Evolutionary conservation across 1,140 invertebrate genomes (phyloP), one percentile per base, ranked within the genome.

Genomic region (Atta texana): DNA sequence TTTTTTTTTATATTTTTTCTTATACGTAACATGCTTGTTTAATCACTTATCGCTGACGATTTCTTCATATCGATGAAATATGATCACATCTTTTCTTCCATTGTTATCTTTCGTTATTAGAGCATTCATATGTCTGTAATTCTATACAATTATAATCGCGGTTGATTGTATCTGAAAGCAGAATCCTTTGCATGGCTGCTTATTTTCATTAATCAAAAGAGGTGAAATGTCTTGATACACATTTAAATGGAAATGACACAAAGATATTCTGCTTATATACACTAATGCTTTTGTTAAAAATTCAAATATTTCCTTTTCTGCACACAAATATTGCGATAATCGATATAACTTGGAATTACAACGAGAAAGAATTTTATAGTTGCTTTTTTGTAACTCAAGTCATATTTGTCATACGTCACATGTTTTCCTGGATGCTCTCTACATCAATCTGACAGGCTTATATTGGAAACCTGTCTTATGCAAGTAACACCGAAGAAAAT

Each of bases 91-190:
- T 12, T 51, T 51, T 24, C 21, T 57, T 76, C 21, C 84, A 59
- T 87, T 71, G 87, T 84, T 90, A 90, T 80, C 53, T 59, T 39
- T 80, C 39, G 24, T 34, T 44, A 10, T 12, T 10, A 44, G 44
- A 49, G 44, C 78, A 49, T 90, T 89, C 8, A 10, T 89, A 64
- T 77, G 59, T 72, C 24, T 77, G 64, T 55, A 84, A 31, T 57
- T 66, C 8, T 61, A n/a, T 69, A 63, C 18, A 14, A 28, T 44
- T 78, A 31, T 8, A 39, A 24, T 21, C 31, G 78, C 66, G 77
- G 55, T 90, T 57, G 14, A 61, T 75, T 84, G 85, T 90, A 49
- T 59, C 51, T 85, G 85, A 87, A 90, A 89, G 78, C 76, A 80
- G 44, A 59, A 87, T 68, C 14, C 53, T 55, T 21, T 28, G 39